These are phyloP conservation scores for Bombyx mori DNA, from an alignment of 1,140 invertebrate species.

Conservation along the genomic window DNA sequence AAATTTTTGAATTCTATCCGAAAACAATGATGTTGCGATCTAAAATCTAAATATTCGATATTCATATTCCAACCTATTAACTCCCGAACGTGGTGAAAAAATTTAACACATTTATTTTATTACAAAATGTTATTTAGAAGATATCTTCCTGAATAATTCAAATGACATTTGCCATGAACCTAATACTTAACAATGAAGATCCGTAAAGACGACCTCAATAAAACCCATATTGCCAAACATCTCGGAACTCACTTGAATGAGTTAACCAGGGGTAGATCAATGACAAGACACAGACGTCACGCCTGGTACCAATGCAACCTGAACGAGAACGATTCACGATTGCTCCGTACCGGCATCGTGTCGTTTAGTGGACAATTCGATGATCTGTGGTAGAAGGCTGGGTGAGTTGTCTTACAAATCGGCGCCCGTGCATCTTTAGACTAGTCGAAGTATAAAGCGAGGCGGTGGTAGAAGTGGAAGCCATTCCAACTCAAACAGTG, in stretches of 20 bases:
- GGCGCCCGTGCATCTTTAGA: conserved; percentile 53
- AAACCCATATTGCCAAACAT: conserved; percentile 52
- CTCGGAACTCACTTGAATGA: conserved; percentile 43
- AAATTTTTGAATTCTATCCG: too few relatives aligned
- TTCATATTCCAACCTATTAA: too few relatives aligned
- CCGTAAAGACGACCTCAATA: conserved; percentile 49
- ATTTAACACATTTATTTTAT: too few relatives aligned
- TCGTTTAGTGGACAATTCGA: neutral
- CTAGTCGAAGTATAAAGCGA: conserved; percentile 65
- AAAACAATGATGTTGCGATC: too few relatives aligned
- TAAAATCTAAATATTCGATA: too few relatives aligned
- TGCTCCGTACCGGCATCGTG: conserved; percentile 4
- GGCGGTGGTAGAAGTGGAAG: conserved; percentile 49
- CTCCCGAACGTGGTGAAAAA: too few relatives aligned
- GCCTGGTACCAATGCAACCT: conserved; percentile 34
- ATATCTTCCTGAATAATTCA: conserved; percentile 1
- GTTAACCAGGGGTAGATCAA: conserved; percentile 52
- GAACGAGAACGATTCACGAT: conserved; percentile 2
- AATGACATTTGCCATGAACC: neutral
- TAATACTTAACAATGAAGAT: conserved; percentile 28
- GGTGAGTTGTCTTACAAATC: conserved; percentile 63
- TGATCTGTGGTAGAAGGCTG: conserved; percentile 45
- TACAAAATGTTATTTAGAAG: too few relatives aligned
- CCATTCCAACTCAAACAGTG: conserved; percentile 61
- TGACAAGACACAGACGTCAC: conserved; percentile 44